A percentile compares a stretch with the other conserved stretches of the same genome.
Evolutionary conservation across 1,140 invertebrate species (phyloP).

Genomic region (Phthorimaea operculella): DNA sequence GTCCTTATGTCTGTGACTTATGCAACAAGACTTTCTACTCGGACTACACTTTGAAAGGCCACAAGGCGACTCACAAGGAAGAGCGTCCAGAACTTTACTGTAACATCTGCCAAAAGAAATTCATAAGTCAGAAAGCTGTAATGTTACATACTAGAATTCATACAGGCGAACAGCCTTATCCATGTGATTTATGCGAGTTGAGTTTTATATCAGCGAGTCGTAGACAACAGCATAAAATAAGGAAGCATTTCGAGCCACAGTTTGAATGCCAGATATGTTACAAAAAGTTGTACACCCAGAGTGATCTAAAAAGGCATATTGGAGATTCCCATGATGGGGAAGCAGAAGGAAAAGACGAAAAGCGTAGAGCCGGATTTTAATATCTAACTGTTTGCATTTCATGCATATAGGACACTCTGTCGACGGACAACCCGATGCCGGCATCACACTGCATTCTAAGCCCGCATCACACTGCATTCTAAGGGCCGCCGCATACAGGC

Average conservation of each 20-base stretch:
- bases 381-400: too few relatives aligned
- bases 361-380: neutral
- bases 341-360: neutral
- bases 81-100: neutral
- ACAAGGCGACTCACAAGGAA: neutral
- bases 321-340: conserved; percentile 15
- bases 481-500: too few relatives aligned
- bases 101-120: neutral
- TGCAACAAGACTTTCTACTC: conserved; percentile 24
- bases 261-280: conserved; percentile 26
- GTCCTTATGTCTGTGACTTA: conserved; percentile 25
- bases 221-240: conserved; percentile 26
- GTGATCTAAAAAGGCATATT: conserved; percentile 9
- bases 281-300: conserved; percentile 15
- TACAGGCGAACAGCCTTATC: conserved; percentile 27
- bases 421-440: too few relatives aligned
- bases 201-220: conserved; percentile 34
- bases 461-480: too few relatives aligned
- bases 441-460: too few relatives aligned
- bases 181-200: conserved; percentile 28
- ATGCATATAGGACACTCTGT: too few relatives aligned
- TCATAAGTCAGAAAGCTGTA: neutral
- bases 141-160: conserved; percentile 27
- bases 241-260: conserved; percentile 25
- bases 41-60: neutral